These are phyloP conservation scores for Sceloporus undulatus DNA, from an alignment of 2,113 vertebrate species.

Conservation along the genomic window DNA sequence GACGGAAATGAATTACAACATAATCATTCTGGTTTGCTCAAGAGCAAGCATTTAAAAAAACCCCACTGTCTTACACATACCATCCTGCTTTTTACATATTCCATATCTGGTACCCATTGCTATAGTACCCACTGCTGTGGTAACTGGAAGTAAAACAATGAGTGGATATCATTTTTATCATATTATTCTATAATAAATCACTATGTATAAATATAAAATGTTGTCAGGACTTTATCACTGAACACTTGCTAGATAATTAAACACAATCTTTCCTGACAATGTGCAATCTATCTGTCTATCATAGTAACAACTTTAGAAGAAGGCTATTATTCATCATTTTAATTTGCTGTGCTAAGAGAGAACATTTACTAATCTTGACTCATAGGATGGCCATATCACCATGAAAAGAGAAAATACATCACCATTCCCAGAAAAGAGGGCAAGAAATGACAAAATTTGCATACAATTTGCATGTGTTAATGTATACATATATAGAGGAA, in stretches of 20 bases:
- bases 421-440: neutral
- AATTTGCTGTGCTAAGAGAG: slow-evolving; percentile 5
- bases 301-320: slow-evolving; percentile 8
- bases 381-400: neutral
- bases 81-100: neutral
- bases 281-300: slow-evolving; percentile 20
- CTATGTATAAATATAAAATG: slow-evolving; percentile 25
- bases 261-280: slow-evolving; percentile 13
- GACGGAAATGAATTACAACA: neutral
- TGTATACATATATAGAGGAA: neutral
- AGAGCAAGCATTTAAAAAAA: neutral
- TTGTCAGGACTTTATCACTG: slow-evolving; percentile 6
- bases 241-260: slow-evolving; percentile 26
- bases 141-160: slow-evolving; percentile 3
- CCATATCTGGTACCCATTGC: neutral
- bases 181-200: slow-evolving; percentile 22
- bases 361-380: slow-evolving; percentile 15
- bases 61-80: neutral
- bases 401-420: neutral
- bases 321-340: slow-evolving; percentile 20
- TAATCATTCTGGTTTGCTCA: neutral
- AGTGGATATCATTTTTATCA: neutral
- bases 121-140: neutral
- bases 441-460: neutral
- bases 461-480: neutral